Evolutionary conservation across 2,888 invertebrate genomes (phyloP), one percentile per base, ranked within the genome.

Genomic region (Drosophila niveifrons): DNA sequence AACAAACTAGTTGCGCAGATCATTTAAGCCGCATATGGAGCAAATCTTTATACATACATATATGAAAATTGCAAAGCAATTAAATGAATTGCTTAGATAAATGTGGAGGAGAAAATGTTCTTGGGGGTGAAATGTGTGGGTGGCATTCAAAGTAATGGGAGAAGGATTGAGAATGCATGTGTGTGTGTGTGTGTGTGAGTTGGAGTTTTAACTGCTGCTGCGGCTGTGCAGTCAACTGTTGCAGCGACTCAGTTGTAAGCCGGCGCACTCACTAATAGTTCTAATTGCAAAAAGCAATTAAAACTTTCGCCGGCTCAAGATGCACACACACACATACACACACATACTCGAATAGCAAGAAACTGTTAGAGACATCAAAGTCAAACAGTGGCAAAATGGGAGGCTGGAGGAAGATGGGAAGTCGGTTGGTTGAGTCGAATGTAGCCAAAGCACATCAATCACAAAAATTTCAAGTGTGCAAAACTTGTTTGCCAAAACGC

Each of bases 241-340:
- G 76, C 86, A 78, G 78, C 80, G 65, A 63, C 67, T 82, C 79
- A 85, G 76, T 84, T 84, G 87, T 84, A 83, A 83, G 71, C 70
- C 67, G 82, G 78, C 73, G 69, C 78, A 84, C 78, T 83, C 80
- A 86, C 86, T 86, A 86, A 86, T 86, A 86, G 85, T 86, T 86
- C 88, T 86, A 86, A 86, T 86, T 86, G 85, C 85, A 88, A 86
- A 86, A 86, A 86, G 85, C 85, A 86, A 86, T 86, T 86, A 86
- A 86, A 86, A 86, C 85, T 86, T 86, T 86, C 80, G 70, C 86
- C 74, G 71, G 75, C 88, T 88, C 78, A 88, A 86, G 88, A 86
- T 76, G 80, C 75, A 78, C 72, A 80, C 59, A 72, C 50, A 34
- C 50, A 23, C 48, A 18, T 48, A 44, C 17, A 13, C 36, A 51